Evolutionary conservation across 2,113 vertebrate species (phyloP), one percentile per base, ranked within the genome.

Genomic region (Callopanchax toddi): DNA sequence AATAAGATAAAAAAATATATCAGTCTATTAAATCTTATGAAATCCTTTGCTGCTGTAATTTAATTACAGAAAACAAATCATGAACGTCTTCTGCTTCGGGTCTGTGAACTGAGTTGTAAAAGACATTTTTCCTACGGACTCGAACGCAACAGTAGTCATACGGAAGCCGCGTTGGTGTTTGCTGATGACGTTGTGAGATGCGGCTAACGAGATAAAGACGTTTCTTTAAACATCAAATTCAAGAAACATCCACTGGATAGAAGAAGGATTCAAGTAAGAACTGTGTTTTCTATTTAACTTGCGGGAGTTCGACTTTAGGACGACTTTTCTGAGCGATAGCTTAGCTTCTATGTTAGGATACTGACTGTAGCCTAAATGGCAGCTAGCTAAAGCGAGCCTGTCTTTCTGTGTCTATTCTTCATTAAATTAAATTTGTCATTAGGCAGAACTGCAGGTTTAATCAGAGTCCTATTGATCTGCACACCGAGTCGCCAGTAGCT

Each of bases 161-260:
- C 85, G 87, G 89, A 89, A 90, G 89, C 80, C 60, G 85, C 51
- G 77, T 60, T 53, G 67, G 51, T 88, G 81, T 87, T 89, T 87
- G 82, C 86, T 63, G 83, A 87, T 90, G 88, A 89, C 86, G 88
- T 87, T 45, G 67, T 49, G 51, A 5, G 68, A 63, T 79, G 53
- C 71, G 67, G 87, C 80, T 88, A 84, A 72, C 67, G 15, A 36
- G 36, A 78, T 67, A 66, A 74, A 52, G 8, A 36, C 46, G 60
- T 66, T 39, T 11, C 40, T 69, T 36, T 75, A 59, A 69, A 54
- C 52, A 12, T 9, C 6, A 3, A 43, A 43, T 53, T 57, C 0
- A 58, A 72, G 5, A 53, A 37, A 62, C 48, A 52, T 5, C 39
- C 11, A 0, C 50, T 21, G 52, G 26, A 67, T 26, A 59, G 3